These are phyloP conservation scores for Anguilla rostrata DNA, from an alignment of 2,113 vertebrate genomes.

Conservation along the genomic window DNA sequence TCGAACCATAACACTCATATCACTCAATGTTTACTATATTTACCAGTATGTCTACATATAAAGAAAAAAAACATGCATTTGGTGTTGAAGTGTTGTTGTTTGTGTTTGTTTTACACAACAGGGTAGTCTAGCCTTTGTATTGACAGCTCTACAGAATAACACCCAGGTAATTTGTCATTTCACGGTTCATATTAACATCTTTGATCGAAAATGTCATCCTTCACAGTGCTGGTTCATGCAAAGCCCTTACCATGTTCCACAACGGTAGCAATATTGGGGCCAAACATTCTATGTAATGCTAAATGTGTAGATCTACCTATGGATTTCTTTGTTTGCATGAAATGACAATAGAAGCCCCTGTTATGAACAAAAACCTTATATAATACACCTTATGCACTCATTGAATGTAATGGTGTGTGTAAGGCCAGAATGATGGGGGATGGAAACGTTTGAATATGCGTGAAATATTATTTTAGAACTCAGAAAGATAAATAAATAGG, in stretches of 20 bases:
- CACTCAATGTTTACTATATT: too few relatives aligned
- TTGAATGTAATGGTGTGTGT: too few relatives aligned
- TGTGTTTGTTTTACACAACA: constrained; percentile 33
- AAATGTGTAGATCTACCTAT: too few relatives aligned
- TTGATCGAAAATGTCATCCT: constrained; percentile 20
- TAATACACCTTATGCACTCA: too few relatives aligned
- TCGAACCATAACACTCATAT: too few relatives aligned
- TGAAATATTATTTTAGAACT: not conserved
- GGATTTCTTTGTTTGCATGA: too few relatives aligned
- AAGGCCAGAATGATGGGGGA: too few relatives aligned
- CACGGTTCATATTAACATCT: constrained; percentile 46
- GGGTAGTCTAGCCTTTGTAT: constrained; percentile 46
- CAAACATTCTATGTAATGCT: not conserved
- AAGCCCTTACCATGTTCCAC: constrained; percentile 49
- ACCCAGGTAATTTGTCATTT: constrained; percentile 60
- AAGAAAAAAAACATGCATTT: too few relatives aligned
- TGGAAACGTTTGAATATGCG: too few relatives aligned
- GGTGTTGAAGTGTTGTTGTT: not conserved
- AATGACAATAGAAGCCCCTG: too few relatives aligned
- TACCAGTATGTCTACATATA: too few relatives aligned
- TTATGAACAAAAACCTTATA: too few relatives aligned
- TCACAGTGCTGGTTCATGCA: constrained; percentile 32
- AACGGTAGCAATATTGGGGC: constrained; percentile 41
- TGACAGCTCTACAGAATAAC: constrained; percentile 42
- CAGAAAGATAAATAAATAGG: not conserved